phyloP scores from a whole-genome alignment of 2,797 vertebrate genomes.

The Babyrousa celebensis region DNA sequence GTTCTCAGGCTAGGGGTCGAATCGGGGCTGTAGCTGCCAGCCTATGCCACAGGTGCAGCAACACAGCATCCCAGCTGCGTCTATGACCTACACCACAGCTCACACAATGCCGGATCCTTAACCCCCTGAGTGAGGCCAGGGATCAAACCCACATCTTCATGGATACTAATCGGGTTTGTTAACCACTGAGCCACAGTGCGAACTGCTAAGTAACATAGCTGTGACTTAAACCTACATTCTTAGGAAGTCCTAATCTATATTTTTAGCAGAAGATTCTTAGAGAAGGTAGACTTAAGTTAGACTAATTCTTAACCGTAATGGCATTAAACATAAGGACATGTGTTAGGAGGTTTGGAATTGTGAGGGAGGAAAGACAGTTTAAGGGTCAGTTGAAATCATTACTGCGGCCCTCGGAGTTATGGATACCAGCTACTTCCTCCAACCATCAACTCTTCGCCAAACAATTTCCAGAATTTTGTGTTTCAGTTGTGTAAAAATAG shows the following conservation, averaged over 20 bases:
- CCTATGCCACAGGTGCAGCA: too few species aligned
- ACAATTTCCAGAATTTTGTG: constrained; percentile 39
- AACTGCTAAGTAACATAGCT: not conserved
- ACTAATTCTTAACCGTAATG: constrained; percentile 58
- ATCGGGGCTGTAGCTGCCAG: too few species aligned
- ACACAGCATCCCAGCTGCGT: too few species aligned
- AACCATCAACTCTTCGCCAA: constrained; percentile 29
- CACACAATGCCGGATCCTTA: too few species aligned
- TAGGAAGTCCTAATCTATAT: constrained; percentile 7
- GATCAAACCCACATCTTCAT: too few species aligned
- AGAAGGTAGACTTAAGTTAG: constrained; percentile 18
- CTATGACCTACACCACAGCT: too few species aligned
- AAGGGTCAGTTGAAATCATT: constrained; percentile 40
- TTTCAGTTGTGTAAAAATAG: constrained; percentile 66
- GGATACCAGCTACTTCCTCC: constrained; percentile 54
- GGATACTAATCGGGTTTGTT: too few species aligned
- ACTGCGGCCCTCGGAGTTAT: not conserved
- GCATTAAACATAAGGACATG: constrained; percentile 50
- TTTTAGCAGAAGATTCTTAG: constrained; percentile 20
- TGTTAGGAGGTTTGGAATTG: constrained; percentile 64
- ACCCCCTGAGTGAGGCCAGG: too few species aligned
- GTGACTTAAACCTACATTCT: constrained; percentile 10
- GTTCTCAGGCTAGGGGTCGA: too few species aligned
- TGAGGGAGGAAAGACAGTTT: constrained; percentile 64
- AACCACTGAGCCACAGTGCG: too few species aligned